Evolutionary conservation across 2,113 vertebrate genomes (phyloP), one percentile per base, ranked within the genome.

Genomic region (Coptodon rendalli): DNA sequence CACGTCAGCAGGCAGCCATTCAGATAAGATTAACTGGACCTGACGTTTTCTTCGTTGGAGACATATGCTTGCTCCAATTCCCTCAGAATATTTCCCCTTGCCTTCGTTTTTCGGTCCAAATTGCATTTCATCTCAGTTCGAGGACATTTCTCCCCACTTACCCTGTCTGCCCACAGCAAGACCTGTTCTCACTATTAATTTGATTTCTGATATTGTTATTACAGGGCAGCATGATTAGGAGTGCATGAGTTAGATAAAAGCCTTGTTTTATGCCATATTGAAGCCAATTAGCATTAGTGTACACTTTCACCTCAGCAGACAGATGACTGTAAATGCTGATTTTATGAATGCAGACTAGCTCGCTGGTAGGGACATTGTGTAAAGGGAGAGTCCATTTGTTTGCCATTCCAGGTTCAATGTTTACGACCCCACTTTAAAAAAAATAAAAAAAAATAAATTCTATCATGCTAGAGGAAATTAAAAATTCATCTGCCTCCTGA

Each of bases 1-100:
- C 93, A 95, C 83, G 87, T 94, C 94, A 94, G 93, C 80, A 90
- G 90, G 95, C 95, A 95, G 88, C 87, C 92, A 80, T 91, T 95
- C 91, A 93, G 90, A 95, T 93, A 93, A 94, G 92, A 95, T 94
- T 95, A 97, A 96, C 93, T 94, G 89, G 89, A 95, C 81, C 78
- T 94, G 94, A 96, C 94, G 81, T 96, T 95, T 94, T 84, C 89
- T 93, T 90, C 76, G 76, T 81, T 82, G 89, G 79, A 95, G 94
- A 95, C 94, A 94, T 94, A 96, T 96, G 95, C 92, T 95, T 89
- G 91, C 87, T 92, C 87, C 84, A 92, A 22, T 95, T 94, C 89
- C 90, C 94, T 86, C 83, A 19, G 45, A 88, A 91, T 86, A 81
- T 93, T 92, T 89, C 83, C 87, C 59, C 53, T 54, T 19, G 81